Conservation (phyloP, 2,797 vertebrate species). For the Melanotaenia parkinsoni region DNA sequence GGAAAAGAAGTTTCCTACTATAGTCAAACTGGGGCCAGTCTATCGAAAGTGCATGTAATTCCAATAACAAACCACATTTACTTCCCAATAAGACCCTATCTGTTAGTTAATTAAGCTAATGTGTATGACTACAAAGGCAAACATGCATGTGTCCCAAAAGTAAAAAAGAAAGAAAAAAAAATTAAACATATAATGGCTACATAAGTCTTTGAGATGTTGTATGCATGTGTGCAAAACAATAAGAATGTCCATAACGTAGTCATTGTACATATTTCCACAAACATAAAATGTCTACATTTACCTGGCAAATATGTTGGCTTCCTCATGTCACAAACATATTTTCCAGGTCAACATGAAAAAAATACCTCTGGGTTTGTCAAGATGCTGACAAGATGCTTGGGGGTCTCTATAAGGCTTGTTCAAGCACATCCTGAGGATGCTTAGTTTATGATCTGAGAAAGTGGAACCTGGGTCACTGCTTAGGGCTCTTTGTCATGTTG, state of each 20-base stretch:
- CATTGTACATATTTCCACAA: not conserved
- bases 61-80: too few relatives aligned
- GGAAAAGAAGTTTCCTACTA: not conserved
- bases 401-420: not conserved
- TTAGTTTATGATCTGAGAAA: not conserved
- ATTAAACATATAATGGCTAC: too few relatives aligned
- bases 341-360: not conserved
- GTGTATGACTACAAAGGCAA: too few relatives aligned
- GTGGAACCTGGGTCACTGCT: not conserved
- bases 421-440: not conserved
- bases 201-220: too few relatives aligned
- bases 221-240: not conserved
- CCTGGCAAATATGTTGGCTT: not conserved
- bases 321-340: not conserved
- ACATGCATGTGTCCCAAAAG: too few relatives aligned
- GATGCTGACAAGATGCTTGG: not conserved
- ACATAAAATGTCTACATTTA: not conserved
- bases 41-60: too few relatives aligned
- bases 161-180: too few relatives aligned
- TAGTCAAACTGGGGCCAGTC: not conserved
- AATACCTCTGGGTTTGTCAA: not conserved
- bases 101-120: too few relatives aligned
- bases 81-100: too few relatives aligned
- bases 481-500: not conserved
- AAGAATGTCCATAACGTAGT: too few relatives aligned